Conservation (phyloP, 2,888 invertebrate genomes). For the Dryadula phaetusa region DNA sequence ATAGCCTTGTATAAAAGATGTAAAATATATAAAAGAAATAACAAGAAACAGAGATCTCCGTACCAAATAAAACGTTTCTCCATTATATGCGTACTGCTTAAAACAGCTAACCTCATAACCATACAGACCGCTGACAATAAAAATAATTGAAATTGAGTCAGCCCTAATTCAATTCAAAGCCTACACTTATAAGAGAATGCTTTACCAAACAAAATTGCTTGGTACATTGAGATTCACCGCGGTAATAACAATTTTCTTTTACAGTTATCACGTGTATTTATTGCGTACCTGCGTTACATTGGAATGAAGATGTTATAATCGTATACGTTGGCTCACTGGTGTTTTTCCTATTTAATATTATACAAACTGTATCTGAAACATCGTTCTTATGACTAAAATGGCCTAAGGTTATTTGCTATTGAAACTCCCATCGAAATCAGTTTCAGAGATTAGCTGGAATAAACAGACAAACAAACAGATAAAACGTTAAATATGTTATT, state of each 20-base stretch:
- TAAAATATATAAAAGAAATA: no score
- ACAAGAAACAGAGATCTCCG: no score
- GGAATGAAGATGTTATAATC: slow-evolving; percentile 23
- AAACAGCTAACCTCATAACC: neutral
- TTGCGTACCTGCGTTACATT: slow-evolving; percentile 40
- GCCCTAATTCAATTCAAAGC: slow-evolving; percentile 22
- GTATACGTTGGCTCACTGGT: neutral
- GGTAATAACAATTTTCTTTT: slow-evolving; percentile 46
- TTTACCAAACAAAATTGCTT: slow-evolving; percentile 18
- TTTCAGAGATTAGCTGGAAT: no score
- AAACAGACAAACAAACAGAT: no score
- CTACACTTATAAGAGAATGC: slow-evolving; percentile 14
- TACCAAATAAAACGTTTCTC: neutral
- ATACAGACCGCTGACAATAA: neutral
- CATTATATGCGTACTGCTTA: neutral
- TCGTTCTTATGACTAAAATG: no score
- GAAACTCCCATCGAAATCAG: no score
- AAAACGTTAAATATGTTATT: no score
- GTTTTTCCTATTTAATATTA: no score
- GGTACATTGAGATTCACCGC: slow-evolving; percentile 24
- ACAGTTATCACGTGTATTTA: slow-evolving; percentile 47
- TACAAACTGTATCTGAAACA: no score
- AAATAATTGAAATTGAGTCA: slow-evolving; percentile 5
- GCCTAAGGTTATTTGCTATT: no score
- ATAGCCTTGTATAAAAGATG: no score